Base-by-base conservation (phyloP, 2,797 vertebrate genomes). In the Anolis apletophallus region DNA sequence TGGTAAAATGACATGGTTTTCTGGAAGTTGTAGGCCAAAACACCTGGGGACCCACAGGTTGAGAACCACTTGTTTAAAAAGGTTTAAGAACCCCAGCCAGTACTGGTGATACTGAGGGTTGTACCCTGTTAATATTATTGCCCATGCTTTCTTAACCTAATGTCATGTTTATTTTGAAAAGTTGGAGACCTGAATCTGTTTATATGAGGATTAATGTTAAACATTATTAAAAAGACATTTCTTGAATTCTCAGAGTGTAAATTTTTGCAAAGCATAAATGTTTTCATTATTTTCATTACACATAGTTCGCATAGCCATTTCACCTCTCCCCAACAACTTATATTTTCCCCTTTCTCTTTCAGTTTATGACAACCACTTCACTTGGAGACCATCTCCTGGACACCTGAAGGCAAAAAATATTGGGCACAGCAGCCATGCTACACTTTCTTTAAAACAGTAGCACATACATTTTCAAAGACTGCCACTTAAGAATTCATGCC, bases 341-440 rank as follows among this genome's bases (percentile, higher is more conserved):
- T 40, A 61, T 73, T 23, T 50, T n/a, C 23, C 17, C 84, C 36
- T 40, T 73, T 46, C 3, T 73, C 40, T 64, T 59, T 69, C 74
- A 57, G 29, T 3, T 21, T 34, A 71, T 74, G 67, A 10, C 0
- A 76, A 80, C 2, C 21, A 46, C 34, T 88, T 91, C 32, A 32
- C 3, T 11, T 81, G 85, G 88, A 5, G 9, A 88, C 80, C 0
- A 81, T 85, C 85, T 85, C 21, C 2, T 85, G 86, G 85, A 32
- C 19, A 23, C 1, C 6, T 85, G 19, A 89, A 1, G 46, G 17
- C 54, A 85, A 71, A 71, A 77, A 76, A 1, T 61, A 40, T 54
- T 52, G 61, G 1, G 1, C 40, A 78, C n/a, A 80, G 26, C 57
- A 57, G 9, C 73, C 46, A 54, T 83, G 77, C 34, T 52, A 54